A percentile compares a stretch with the other conserved stretches of the same genome.
Conservation (phyloP, 2,113 vertebrate species). For the Ardeotis arabs region DNA sequence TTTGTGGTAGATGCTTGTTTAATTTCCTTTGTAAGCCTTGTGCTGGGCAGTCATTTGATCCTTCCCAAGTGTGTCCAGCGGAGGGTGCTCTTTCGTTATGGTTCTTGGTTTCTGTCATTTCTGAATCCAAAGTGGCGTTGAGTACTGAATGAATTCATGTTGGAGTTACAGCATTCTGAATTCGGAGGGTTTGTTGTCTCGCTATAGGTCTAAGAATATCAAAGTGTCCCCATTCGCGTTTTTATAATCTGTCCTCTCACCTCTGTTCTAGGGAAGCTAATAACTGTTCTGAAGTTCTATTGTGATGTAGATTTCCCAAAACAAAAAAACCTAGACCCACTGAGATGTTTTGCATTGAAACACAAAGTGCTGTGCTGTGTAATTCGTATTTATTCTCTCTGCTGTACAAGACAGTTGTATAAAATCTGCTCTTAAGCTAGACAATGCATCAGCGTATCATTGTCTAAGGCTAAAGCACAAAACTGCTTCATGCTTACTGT, state of each 20-base stretch:
- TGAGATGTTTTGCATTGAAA: background rate
- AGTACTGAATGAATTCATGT: background rate
- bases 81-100: constrained; percentile 31
- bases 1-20: fast-evolving
- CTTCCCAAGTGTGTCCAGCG: constrained; percentile 22
- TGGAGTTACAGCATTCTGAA: background rate
- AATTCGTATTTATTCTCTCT: background rate
- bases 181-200: background rate
- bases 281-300: background rate
- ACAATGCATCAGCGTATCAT: background rate
- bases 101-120: background rate
- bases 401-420: background rate
- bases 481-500: background rate
- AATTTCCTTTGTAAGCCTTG: background rate
- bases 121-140: background rate
- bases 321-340: background rate
- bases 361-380: background rate
- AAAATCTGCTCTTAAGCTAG: background rate
- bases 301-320: background rate
- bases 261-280: background rate
- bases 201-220: background rate
- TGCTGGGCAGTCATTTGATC: background rate
- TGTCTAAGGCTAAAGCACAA: background rate
- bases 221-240: background rate
- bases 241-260: background rate